Conservation (phyloP, 2,113 vertebrate species). For the Bubalus kerabau region DNA sequence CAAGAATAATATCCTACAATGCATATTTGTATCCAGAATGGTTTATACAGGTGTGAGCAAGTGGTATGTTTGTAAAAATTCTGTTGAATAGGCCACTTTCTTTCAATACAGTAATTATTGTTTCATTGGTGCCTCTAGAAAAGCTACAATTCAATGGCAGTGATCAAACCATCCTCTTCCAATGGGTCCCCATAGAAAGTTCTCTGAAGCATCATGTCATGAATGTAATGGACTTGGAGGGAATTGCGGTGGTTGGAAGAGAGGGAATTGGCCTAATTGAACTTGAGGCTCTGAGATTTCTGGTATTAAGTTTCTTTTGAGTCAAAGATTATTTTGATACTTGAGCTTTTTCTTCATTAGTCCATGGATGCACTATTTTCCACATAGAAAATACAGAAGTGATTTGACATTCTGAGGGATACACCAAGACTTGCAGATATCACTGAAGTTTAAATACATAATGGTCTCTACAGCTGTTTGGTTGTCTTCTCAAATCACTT, state of each 20-base stretch:
- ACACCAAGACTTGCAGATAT: background rate
- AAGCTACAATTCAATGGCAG: background rate
- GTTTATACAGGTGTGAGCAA: conserved; percentile 61
- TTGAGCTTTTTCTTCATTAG: background rate
- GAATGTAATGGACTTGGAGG: background rate
- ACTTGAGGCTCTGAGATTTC: background rate
- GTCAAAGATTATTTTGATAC: background rate
- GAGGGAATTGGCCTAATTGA: background rate
- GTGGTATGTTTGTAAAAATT: conserved; percentile 18
- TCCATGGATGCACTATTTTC: background rate
- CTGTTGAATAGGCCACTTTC: conserved; percentile 38
- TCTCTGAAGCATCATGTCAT: background rate
- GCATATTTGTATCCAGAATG: conserved; percentile 47
- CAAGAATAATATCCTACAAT: conserved; percentile 57
- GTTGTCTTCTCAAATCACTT: background rate
- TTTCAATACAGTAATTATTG: background rate
- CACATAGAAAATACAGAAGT: background rate
- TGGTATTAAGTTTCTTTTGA: background rate
- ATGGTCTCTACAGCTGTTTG: background rate
- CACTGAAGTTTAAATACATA: background rate
- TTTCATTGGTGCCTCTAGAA: conserved; percentile 31
- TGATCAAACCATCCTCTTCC: background rate
- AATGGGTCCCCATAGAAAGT: background rate
- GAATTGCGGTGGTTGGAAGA: background rate
- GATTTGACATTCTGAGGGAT: background rate